Percentiles rank a stretch among this genome's conserved stretches.
Conservation (phyloP, 2,888 invertebrate genomes). For the Charanyca ferruginea region DNA sequence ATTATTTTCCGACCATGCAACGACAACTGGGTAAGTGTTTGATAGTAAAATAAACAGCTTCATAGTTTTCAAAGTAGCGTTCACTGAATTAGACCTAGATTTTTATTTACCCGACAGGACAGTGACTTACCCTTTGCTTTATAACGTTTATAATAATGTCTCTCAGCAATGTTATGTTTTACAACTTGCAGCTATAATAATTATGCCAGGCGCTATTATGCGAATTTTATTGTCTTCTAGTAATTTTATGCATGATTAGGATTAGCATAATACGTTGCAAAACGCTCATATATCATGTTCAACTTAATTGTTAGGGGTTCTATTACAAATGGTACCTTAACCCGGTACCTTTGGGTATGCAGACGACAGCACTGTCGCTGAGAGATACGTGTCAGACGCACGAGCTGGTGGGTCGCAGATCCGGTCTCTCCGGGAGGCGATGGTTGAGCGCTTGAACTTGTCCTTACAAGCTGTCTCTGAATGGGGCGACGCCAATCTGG, state of each 20-base stretch:
- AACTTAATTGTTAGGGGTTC: neutral
- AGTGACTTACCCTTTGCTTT: neutral
- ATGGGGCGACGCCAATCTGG: too few species aligned
- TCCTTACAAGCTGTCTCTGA: too few species aligned
- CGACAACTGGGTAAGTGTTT: neutral
- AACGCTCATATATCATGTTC: neutral
- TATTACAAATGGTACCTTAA: too few species aligned
- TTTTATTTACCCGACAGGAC: neutral
- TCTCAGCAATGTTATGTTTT: neutral
- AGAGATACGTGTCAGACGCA: too few species aligned
- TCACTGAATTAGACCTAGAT: neutral
- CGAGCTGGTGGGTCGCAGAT: too few species aligned
- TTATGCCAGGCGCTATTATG: conserved; percentile 23
- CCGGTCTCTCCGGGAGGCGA: too few species aligned
- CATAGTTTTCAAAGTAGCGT: too few species aligned
- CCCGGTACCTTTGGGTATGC: too few species aligned
- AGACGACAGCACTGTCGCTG: too few species aligned
- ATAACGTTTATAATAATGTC: neutral
- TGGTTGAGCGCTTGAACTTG: too few species aligned
- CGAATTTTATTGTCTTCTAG: neutral
- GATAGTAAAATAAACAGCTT: neutral
- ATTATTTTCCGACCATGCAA: neutral
- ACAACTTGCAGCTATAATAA: conserved; percentile 14
- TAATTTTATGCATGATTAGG: neutral
- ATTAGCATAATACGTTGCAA: neutral